Conservation (phyloP, 2,888 invertebrate species). For the Eupithecia pulchellata region DNA sequence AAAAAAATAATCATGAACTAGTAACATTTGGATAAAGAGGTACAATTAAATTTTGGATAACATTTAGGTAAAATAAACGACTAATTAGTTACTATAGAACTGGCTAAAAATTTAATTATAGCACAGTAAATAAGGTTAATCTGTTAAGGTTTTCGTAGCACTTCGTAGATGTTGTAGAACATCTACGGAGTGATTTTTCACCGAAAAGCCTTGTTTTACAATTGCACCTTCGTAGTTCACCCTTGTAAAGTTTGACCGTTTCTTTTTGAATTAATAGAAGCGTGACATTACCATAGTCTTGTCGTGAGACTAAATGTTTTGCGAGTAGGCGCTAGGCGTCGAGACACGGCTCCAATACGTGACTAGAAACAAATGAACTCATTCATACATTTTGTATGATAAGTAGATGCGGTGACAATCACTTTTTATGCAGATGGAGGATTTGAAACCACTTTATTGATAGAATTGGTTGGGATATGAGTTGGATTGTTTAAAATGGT, state of each 20-base stretch:
- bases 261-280: conserved; percentile 10
- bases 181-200: neutral
- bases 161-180: conserved; percentile 25
- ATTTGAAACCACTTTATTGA: conserved; percentile 25
- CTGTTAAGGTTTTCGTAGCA: conserved; percentile 27
- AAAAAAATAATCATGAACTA: too few relatives aligned
- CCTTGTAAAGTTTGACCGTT: neutral
- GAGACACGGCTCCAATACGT: conserved; percentile 41
- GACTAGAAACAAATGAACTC: conserved; percentile 41
- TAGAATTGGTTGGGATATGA: conserved; percentile 13
- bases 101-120: too few relatives aligned
- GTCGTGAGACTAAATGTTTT: conserved; percentile 42
- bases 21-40: too few relatives aligned
- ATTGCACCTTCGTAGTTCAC: neutral
- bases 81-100: too few relatives aligned
- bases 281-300: conserved; percentile 31
- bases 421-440: conserved; percentile 39
- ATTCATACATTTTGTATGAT: conserved; percentile 48
- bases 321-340: conserved; percentile 34
- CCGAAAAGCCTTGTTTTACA: neutral
- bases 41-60: too few relatives aligned
- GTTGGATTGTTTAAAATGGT: conserved; percentile 15
- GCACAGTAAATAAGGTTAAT: too few relatives aligned
- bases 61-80: too few relatives aligned
- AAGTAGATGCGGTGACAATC: conserved; percentile 43